These are phyloP conservation scores for Tympanuchus pallidicinctus DNA, from an alignment of 2,113 vertebrate species.

Conservation along the genomic window DNA sequence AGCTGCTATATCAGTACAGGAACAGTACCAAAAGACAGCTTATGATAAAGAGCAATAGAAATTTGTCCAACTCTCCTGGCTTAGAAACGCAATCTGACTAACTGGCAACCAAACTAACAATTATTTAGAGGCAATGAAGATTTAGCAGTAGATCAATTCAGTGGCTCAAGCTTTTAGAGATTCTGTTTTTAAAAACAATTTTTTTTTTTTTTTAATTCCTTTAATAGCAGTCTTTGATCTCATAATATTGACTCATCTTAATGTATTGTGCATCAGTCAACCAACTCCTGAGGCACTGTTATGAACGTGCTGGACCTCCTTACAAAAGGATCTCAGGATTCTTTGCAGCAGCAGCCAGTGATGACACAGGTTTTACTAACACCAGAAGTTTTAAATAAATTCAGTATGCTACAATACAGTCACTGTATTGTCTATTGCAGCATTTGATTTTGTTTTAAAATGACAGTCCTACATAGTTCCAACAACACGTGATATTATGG, in stretches of 20 bases:
- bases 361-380: background rate
- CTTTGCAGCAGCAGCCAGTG: slow-evolving; percentile 6
- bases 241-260: background rate
- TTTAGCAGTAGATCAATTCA: background rate
- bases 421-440: background rate
- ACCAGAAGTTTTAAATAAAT: slow-evolving; percentile 29
- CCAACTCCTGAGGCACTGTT: background rate
- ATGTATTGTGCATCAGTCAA: background rate
- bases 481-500: background rate
- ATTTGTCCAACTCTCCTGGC: slow-evolving; percentile 10
- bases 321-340: background rate
- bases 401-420: background rate
- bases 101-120: background rate
- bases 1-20: background rate
- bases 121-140: slow-evolving; percentile 12
- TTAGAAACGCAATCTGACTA: slow-evolving; percentile 11
- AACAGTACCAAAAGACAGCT: background rate
- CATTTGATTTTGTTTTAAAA: slow-evolving; percentile 26
- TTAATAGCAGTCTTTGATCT: background rate
- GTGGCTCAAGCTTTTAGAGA: background rate
- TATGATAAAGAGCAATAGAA: background rate
- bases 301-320: background rate
- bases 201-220: background rate
- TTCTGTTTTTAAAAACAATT: background rate
- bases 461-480: background rate